Evolutionary conservation across 2,113 vertebrate species (phyloP).

Genomic region (Himantopus leucocephalus): DNA sequence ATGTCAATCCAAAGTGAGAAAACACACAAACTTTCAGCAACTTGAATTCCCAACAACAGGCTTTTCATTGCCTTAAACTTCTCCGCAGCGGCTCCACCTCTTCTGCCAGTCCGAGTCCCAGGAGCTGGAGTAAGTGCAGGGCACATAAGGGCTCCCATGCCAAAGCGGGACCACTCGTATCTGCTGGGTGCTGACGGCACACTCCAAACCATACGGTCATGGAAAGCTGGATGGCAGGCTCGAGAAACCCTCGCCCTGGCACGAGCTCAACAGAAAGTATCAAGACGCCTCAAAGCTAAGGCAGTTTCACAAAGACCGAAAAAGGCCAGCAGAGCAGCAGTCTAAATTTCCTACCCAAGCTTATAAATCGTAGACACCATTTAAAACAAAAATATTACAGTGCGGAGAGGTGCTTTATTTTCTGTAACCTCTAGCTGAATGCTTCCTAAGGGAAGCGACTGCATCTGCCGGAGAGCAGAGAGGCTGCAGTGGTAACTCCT

Average conservation of each 20-base stretch:
- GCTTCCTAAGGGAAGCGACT: not conserved
- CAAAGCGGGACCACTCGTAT: fast-evolving
- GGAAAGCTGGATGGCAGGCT: not conserved
- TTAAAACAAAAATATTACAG: not conserved
- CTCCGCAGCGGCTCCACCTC: not conserved
- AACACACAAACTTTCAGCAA: not conserved
- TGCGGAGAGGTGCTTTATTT: not conserved
- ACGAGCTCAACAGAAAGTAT: not conserved
- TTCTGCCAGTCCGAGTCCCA: not conserved
- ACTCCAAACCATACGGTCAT: not conserved
- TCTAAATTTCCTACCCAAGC: not conserved
- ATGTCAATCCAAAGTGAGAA: not conserved
- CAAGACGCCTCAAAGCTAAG: not conserved
- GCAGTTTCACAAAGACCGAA: not conserved
- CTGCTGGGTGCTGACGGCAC: not conserved
- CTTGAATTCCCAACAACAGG: not conserved
- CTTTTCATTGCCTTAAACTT: not conserved
- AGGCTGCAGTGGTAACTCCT: not conserved
- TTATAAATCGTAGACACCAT: not conserved
- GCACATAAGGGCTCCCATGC: fast-evolving
- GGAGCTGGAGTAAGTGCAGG: not conserved
- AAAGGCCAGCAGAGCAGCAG: not conserved
- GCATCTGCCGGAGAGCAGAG: not conserved
- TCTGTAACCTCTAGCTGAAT: not conserved
- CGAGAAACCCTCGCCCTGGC: not conserved